Evolutionary conservation across 2,797 vertebrate species (phyloP).

Genomic region (Brachymystax lenok): DNA sequence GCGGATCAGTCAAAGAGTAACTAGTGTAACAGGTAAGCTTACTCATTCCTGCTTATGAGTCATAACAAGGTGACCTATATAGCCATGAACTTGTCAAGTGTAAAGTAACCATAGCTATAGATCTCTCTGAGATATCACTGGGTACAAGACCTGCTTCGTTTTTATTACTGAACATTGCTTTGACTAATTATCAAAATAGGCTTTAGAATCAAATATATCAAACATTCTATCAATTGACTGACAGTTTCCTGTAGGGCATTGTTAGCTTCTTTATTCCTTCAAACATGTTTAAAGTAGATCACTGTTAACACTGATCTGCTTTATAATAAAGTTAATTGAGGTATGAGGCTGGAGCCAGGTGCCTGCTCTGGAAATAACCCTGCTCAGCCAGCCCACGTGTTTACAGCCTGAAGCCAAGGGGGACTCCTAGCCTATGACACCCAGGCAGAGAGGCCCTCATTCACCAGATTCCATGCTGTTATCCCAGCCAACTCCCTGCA

Average conservation of each 20-base stretch:
- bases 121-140: not conserved
- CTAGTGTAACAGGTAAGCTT: conserved; percentile 68
- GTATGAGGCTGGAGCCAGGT: conserved; percentile 29
- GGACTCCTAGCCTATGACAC: not conserved
- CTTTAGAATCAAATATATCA: no score
- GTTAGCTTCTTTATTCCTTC: not conserved
- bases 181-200: not conserved
- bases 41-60: conserved; percentile 62
- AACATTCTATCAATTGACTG: not conserved
- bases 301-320: conserved; percentile 47
- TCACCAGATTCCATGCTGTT: conserved; percentile 19
- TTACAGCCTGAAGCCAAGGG: conserved; percentile 30
- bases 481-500: conserved; percentile 5
- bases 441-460: conserved; percentile 26
- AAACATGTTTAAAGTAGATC: conserved; percentile 48
- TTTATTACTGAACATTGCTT: not conserved
- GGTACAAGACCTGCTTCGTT: not conserved
- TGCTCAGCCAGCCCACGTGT: conserved; percentile 14
- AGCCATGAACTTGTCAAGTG: not conserved
- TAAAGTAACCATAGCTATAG: not conserved
- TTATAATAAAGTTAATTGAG: conserved; percentile 52
- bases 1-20: conserved; percentile 59
- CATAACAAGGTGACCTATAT: conserved; percentile 65
- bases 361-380: conserved; percentile 46
- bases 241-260: not conserved